Evolutionary conservation across 1,140 invertebrate genomes (phyloP), one percentile per base, ranked within the genome.

Genomic region (Drosophila melanica): DNA sequence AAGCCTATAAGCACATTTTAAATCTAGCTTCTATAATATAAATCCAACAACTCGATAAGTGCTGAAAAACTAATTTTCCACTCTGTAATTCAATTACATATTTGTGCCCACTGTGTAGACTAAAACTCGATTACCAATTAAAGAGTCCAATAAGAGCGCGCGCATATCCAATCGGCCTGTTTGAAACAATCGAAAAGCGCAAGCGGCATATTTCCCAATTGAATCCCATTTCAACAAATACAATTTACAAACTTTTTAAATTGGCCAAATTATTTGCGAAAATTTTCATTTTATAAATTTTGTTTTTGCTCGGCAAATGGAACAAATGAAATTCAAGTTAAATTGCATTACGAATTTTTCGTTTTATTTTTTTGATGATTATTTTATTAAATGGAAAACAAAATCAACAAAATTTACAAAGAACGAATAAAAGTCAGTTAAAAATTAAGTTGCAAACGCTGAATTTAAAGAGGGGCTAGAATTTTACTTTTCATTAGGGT

Each of bases 331-430:
- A 62, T 39, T 23, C 37, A n/a, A 48, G n/a, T 27, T 47, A 16
- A 50, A 51, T 47, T 55, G 27, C 39, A 45, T 62, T 62, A 48
- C 20, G 5, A 41, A 62, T 41, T 63, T 51, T 16, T 63, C 42
- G 27, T 27, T 63, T 30, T 37, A 7, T 23, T 18, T 51, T 18
- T 23, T 37, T 23, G 20, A 23, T 23, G 20, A 27, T 50, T 51
- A 50, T 41, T 18, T 33, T 23, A 64, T 39, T 63, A 41, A 58
- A 51, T 14, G 20, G 55, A 55, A 65, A 18, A n/a, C 4, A 64
- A 35, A 14, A 9, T 14, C 7, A 18, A 10, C 12, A 6, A 30
- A 44, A 20, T 5, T 44, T 2, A n/a, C 27, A 18, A 27, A 45
- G 14, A 18, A 5, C 4, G 11, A 23, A 16, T 1, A n/a, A 8